Base-by-base conservation (phyloP, 2,113 vertebrate species). In the Protobothrops mucrosquamatus region DNA sequence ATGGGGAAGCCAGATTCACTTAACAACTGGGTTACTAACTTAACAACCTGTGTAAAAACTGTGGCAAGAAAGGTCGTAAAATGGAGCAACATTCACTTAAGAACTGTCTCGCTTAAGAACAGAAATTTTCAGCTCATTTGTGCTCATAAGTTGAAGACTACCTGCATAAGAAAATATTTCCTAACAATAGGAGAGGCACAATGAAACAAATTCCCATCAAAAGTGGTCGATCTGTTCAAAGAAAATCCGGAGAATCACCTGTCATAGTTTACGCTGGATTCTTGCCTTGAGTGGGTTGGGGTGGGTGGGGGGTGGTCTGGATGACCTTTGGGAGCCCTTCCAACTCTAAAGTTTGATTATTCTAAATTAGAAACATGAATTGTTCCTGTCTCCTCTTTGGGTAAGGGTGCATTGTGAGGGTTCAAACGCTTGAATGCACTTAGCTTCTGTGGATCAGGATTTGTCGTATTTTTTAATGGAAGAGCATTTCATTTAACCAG, bases 181-280 rank as follows among this genome's bases (percentile, higher is more conserved):
- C 29, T 69, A 14, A n/a, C 29, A n/a, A 69, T 29, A 69, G 29
- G 11, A 69, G 61, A 69, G 2, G 1, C 61, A 69, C 10, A n/a
- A 1, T n/a, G 61, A 69, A n/a, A 69, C 61, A n/a, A 69, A n/a
- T 15, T n/a, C 26, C 11, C 29, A 0, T 1, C 0, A 2, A n/a
- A 69, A 69, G 29, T 14, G 61, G 23, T 64, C 0, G 26, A n/a
- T n/a, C 1, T 64, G 11, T 10, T 64, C 26, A 64, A 64, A 1
- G 26, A 11, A 64, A 69, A n/a, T n/a, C 61, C 14, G 61, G 4
- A 69, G 12, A n/a, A 12, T 10, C 26, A 64, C 10, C 24, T 64
- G 24, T 64, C 26, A 4, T 14, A 64, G 29, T 69, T 64, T 64
- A 64, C 1, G 3, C 4, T 64, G 61, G 26, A 64, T 64, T 64